phyloP scores from a whole-genome alignment of 2,113 vertebrate genomes.

The Mirounga angustirostris region DNA sequence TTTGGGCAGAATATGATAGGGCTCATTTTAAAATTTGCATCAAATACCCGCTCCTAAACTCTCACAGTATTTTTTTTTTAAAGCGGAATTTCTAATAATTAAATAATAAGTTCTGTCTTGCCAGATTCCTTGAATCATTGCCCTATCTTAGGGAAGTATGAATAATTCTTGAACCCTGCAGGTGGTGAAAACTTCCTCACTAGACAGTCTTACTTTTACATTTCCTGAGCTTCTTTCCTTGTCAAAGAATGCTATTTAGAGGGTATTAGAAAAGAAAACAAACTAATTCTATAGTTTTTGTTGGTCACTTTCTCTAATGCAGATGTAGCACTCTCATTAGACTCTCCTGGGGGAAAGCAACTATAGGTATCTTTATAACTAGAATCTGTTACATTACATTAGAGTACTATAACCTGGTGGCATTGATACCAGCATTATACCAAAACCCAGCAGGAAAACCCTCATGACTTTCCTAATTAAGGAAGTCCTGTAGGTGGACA shows the following conservation, averaged over 20 bases:
- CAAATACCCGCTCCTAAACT: conserved; percentile 40
- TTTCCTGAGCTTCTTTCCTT: conserved; percentile 44
- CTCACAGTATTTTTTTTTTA: neutral
- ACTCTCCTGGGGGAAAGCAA: neutral
- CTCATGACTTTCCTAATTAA: neutral
- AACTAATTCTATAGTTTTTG: neutral
- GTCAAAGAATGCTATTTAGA: conserved; percentile 23
- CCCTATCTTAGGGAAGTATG: neutral
- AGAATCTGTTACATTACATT: neutral
- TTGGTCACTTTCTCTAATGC: neutral
- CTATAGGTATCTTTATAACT: neutral
- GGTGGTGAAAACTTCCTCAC: neutral
- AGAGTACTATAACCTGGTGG: neutral
- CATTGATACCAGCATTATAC: neutral
- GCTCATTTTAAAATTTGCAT: neutral
- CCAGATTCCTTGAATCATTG: conserved; percentile 38
- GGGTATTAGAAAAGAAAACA: neutral
- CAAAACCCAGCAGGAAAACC: neutral
- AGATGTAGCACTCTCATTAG: neutral
- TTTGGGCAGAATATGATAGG: neutral
- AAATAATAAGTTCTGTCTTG: neutral
- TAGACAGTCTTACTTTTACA: neutral
- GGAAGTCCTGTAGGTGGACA: neutral
- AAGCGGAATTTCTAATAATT: conserved; percentile 45
- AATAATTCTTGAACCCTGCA: conserved; percentile 34